Percentiles rank a stretch among this genome's conserved stretches.
Conservation (phyloP, 2,113 vertebrate species). For the Hypocryptadius cinnamomeus region DNA sequence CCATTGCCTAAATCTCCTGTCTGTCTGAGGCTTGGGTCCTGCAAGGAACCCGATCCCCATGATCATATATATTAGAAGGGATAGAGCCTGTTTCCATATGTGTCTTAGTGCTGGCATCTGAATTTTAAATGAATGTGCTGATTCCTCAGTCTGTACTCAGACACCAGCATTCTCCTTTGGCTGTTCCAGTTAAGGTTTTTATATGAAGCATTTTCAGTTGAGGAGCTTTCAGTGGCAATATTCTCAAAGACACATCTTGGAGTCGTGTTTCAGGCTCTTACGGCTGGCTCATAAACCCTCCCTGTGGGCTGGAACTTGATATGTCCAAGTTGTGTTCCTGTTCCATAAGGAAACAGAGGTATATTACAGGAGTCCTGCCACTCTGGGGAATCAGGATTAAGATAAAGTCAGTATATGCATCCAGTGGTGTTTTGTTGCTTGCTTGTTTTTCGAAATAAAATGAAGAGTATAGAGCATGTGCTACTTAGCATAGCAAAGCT, state of each 20-base stretch:
- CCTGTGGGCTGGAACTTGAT: background rate
- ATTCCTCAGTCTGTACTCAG: conserved; percentile 6
- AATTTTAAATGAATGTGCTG: conserved; percentile 50
- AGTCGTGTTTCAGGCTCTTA: background rate
- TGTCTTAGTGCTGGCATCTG: conserved; percentile 32
- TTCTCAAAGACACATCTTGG: conserved; percentile 10
- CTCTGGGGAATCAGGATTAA: background rate
- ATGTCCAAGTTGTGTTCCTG: background rate
- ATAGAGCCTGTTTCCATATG: conserved; percentile 34
- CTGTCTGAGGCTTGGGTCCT: conserved; percentile 28
- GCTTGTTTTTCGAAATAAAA: background rate
- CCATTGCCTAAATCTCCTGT: conserved; percentile 39
- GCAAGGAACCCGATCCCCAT: conserved; percentile 26
- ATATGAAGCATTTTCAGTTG: background rate
- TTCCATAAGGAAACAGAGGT: background rate
- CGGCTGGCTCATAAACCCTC: background rate
- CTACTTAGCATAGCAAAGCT: background rate
- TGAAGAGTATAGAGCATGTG: background rate
- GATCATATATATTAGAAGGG: conserved; percentile 39
- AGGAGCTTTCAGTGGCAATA: conserved; percentile 19
- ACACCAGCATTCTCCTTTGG: background rate
- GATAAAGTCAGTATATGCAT: background rate
- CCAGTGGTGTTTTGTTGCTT: background rate
- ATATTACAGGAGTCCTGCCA: background rate
- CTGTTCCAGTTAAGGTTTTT: background rate